phyloP scores from a whole-genome alignment of 2,888 invertebrate species.

The Bimastos eiseni region DNA sequence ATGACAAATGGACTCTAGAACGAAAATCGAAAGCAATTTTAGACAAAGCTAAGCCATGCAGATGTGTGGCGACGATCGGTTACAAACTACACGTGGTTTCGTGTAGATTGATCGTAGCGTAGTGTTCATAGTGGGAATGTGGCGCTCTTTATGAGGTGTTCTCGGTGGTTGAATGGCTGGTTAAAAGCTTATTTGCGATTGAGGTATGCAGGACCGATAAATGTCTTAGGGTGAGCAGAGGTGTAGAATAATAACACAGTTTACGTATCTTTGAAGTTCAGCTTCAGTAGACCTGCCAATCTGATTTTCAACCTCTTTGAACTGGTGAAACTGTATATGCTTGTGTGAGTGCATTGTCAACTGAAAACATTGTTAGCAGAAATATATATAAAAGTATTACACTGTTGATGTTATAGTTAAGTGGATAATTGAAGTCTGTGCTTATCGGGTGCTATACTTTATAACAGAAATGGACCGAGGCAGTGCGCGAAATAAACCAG shows the following conservation, averaged over 20 bases:
- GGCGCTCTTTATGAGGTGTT: not conserved
- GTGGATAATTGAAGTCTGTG: too few species aligned
- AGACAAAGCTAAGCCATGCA: not conserved
- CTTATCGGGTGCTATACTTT: too few species aligned
- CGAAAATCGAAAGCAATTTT: not conserved
- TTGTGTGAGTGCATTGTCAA: too few species aligned
- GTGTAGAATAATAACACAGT: not conserved
- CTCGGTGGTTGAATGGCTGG: not conserved
- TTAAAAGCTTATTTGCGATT: not conserved
- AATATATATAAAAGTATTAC: too few species aligned
- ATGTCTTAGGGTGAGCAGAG: not conserved
- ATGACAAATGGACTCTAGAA: not conserved
- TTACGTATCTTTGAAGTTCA: not conserved
- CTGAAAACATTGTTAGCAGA: too few species aligned
- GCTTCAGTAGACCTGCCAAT: not conserved
- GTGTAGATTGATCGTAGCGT: not conserved
- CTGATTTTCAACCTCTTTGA: not conserved
- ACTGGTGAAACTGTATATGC: not conserved
- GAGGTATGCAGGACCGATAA: not conserved
- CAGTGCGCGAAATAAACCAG: too few species aligned
- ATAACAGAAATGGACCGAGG: too few species aligned
- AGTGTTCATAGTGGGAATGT: not conserved
- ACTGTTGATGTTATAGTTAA: too few species aligned
- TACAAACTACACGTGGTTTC: slow-evolving; percentile 13
- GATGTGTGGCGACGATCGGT: not conserved